Conservation (phyloP, 1,140 invertebrate genomes). For the Dreissena rostriformis region DNA sequence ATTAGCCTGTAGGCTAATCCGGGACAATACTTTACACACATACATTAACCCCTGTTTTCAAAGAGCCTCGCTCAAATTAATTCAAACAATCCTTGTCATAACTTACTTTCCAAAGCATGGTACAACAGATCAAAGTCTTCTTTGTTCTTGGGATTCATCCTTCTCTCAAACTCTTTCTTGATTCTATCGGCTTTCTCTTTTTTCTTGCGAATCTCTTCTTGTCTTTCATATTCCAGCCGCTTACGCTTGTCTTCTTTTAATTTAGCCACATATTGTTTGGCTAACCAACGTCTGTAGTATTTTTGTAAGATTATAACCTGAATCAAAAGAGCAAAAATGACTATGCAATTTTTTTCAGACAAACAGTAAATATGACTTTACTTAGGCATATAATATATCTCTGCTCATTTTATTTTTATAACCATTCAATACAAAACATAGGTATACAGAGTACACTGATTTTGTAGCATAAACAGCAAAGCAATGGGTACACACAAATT, state of each 20-base stretch:
- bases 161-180: slow-evolving; percentile 79
- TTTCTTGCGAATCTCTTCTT: slow-evolving; percentile 76
- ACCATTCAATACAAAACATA: too few relatives aligned
- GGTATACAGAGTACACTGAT: too few relatives aligned
- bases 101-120: slow-evolving; percentile 80
- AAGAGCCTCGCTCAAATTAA: too few relatives aligned
- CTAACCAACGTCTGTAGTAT: slow-evolving; percentile 74
- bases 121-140: slow-evolving; percentile 82
- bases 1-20: too few relatives aligned
- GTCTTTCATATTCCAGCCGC: slow-evolving; percentile 78
- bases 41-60: too few relatives aligned
- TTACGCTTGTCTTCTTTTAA: slow-evolving; percentile 74
- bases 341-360: not conserved
- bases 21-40: too few relatives aligned
- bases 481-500: too few relatives aligned
- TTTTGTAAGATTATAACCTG: slow-evolving; percentile 75
- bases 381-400: not conserved
- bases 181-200: slow-evolving; percentile 81
- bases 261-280: slow-evolving; percentile 73
- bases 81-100: too few relatives aligned
- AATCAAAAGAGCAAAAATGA: slow-evolving; percentile 12
- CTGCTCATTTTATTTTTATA: too few relatives aligned
- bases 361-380: too few relatives aligned
- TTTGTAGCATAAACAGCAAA: too few relatives aligned
- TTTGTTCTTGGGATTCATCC: slow-evolving; percentile 81